Base-by-base conservation (phyloP, 2,113 vertebrate species). In the Forbesichthys papilliferus region DNA sequence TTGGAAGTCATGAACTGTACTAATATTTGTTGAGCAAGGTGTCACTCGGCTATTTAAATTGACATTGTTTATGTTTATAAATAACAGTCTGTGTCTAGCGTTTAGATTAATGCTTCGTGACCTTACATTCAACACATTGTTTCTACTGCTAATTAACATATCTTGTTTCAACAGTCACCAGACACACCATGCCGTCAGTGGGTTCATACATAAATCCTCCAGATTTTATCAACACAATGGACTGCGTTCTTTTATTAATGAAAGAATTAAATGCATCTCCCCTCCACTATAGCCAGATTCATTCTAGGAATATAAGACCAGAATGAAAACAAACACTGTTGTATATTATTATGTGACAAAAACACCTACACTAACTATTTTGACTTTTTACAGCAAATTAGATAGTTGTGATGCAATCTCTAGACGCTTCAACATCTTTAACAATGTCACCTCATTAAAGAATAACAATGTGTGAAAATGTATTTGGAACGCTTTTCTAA, bases 101-200 rank as follows among this genome's bases (percentile, higher is more conserved):
- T 81, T 68, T 51, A 62, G 75, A 60, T 86, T 82, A 91, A 68
- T 79, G 61, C 78, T 90, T 74, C 84, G 87, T 89, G 89, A 91
- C 90, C 89, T 91, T 84, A 87, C 82, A 91, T 86, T 90, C 78
- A 79, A 27, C 4, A 47, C 88, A 92, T 92, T 94, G 91, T 94
- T 92, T 83, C 77, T 62, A 85, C 85, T 66, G 79, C 89, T 84
- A 90, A 92, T 93, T 91, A 93, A 92, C 89, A 93, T 93, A 5
- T 42, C 91, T 93, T 93, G 92, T 93, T 92, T 92, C 92, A 93
- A 93, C 91, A 93, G 92, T 73, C 76, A 73, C 73, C 84, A 90
- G 85, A 91, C 90, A 84, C 87, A 89, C 86, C 72, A 79, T 65
- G 68, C 84, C 58, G 54, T 86, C 84, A 77, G 77, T 64, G 67